Base-by-base conservation (phyloP, 2,113 vertebrate genomes). In the Podarcis cretensis region DNA sequence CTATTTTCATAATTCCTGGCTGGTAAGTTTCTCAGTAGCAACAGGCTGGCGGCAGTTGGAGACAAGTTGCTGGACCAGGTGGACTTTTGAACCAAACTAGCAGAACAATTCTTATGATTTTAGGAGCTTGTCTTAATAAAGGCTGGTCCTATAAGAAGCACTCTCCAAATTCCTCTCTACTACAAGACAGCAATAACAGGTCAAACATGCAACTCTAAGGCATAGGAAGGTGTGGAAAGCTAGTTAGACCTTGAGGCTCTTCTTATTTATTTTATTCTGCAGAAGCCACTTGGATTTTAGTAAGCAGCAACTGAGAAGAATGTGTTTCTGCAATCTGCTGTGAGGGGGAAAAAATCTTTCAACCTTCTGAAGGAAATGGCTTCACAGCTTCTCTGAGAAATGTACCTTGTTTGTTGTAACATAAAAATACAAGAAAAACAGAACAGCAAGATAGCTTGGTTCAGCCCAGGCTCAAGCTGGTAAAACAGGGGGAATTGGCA, bases 301-400 rank as follows among this genome's bases (percentile, higher is more conserved):
- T 23, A 78, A 83, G 20, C 27, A 23, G 57, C 63, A 32, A 18
- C 10, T 68, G 82, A n/a, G 2, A 86, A 65, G 78, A 81, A 75
- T 69, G 66, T 6, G 9, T 21, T 74, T 68, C 78, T 32, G 32
- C 6, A 81, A 82, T 63, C 37, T 68, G 13, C 30, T 68, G 35
- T 27, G 18, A 4, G 73, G 57, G 1, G 2, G 59, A 2, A 65
- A 80, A 65, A 32, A 78, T 92, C 91, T 94, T 95, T 92, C 92
- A 95, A 83, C 73, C 65, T 25, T 5, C 5, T 91, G 91, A 4
- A 5, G 95, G 94, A 95, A 95, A 89, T 85, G 94, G 93, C 92
- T 94, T 95, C 93, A 95, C 5, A 2, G 14, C 77, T 94, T 91
- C 59, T 77, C 92, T 93, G 84, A 85, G 84, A 85, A 6, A 14